Evolutionary conservation across 2,113 vertebrate species (phyloP), one percentile per base, ranked within the genome.

Genomic region (Oryzias celebensis): DNA sequence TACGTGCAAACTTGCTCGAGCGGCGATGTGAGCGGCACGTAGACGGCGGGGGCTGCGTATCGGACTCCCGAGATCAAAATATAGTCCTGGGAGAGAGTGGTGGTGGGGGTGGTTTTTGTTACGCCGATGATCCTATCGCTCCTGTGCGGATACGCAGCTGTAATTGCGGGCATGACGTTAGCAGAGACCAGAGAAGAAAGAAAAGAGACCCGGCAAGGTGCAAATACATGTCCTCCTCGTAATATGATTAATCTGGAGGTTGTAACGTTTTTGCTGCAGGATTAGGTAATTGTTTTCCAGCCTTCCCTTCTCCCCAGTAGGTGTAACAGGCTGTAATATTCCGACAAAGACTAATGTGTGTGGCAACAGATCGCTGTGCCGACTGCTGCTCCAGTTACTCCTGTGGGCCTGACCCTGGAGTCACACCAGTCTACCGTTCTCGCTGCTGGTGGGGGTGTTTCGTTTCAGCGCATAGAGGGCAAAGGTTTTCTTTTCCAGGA

Each of bases 1-100:
- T 87, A 91, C 91, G 91, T 92, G 91, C 89, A 82, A 85, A 90
- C 73, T 88, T 83, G 88, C 85, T 85, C 84, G 88, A 78, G 76
- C 81, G 62, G 82, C 72, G 71, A 65, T 85, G 84, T 74, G 51
- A 85, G 82, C 73, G 68, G 88, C 90, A 92, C 88, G 87, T 90
- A 91, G 84, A 79, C 89, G n/a, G 65, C 84, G 65, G 74, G 76
- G 81, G 68, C 80, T 57, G 77, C 84, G 80, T 86, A 89, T 91
- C 89, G 79, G 80, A 77, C 89, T 81, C 76, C 71, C 75, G 72
- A 77, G 78, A 90, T 91, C 91, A 87, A 90, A 89, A 90, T 82
- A 82, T 58, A 42, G 80, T 88, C 81, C 82, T 77, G 23, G 43
- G 85, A 81, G 82, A 73, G 81, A 43, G 75, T 17, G 54, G 65